Evolutionary conservation across 2,113 vertebrate genomes (phyloP).

Genomic region (Chaenocephalus aceratus): DNA sequence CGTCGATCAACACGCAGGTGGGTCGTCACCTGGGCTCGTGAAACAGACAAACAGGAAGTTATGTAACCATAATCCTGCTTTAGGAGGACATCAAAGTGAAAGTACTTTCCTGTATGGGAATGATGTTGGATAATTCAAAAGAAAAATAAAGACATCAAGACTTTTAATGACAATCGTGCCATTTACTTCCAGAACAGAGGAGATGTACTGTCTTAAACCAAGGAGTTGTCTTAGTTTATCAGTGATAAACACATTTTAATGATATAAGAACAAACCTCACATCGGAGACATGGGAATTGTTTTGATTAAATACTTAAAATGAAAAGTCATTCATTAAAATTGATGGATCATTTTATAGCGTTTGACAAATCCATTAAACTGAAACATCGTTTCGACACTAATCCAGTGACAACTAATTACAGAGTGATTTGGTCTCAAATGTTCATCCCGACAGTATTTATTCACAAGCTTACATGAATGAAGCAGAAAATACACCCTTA

Average conservation of each 20-base stretch:
- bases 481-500: constrained; percentile 4
- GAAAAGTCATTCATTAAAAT: constrained; percentile 4
- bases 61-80: background rate
- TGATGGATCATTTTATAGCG: background rate
- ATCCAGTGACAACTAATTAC: constrained; percentile 22
- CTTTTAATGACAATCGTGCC: background rate
- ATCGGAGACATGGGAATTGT: background rate
- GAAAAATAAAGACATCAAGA: background rate
- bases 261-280: background rate
- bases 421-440: constrained; percentile 4
- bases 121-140: background rate
- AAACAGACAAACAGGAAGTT: background rate
- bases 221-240: background rate
- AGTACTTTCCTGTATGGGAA: background rate
- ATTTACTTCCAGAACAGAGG: background rate
- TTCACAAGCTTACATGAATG: constrained; percentile 8
- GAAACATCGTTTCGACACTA: constrained; percentile 6
- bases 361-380: constrained; percentile 20
- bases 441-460: constrained; percentile 7
- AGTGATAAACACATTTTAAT: background rate
- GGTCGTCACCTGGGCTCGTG: constrained; percentile 92
- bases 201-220: background rate
- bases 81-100: background rate
- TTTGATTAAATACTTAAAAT: background rate
- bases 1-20: constrained; percentile 98